Base-by-base conservation (phyloP, 2,113 vertebrate species). In the Albula glossodonta region DNA sequence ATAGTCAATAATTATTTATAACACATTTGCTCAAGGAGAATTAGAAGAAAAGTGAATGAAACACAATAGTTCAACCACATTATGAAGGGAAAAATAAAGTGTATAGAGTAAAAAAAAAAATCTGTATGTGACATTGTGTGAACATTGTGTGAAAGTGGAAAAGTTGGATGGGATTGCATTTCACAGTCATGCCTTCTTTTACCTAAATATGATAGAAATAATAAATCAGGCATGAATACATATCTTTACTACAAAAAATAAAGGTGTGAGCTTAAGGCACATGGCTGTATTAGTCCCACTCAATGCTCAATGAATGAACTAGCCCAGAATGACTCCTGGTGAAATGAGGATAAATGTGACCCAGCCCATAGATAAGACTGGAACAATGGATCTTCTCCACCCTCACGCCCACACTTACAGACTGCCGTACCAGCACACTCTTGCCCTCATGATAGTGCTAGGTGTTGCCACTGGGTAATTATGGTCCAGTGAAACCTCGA, bases 21-120 rank as follows among this genome's bases (percentile, higher is more conserved):
- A 17, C 17, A 51, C 31, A 66, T 84, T 74, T 74, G 49, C 83
- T 51, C 51, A 78, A 74, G 83, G 83, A 51, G 70, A 84, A 84
- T 78, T 53, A 78, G 22, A 56, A 51, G 12, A 84, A 84, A 84
- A 78, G 82, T 78, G n/a, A 53, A 77, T 84, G 53, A 84, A 41
- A 78, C 41, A 51, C 22, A 41, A 78, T 12, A 17, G 70, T 51
- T 78, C 25, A 78, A 52, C 82, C 63, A n/a, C n/a, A n/a, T 84
- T 77, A 51, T 49, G 48, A 51, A 13, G 11, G 50, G 15, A 25
- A 41, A 41, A 41, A 41, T 41, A 41, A 41, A 41, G 31, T 41
- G 31, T 41, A 41, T 41, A 41, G 31, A 41, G 31, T 41, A 41
- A 41, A 41, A 41, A 41, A 41, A 41, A 41, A 41, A 41, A 41